Evolutionary conservation across 2,888 invertebrate species (phyloP), one percentile per base, ranked within the genome.

Genomic region (Rosalia funebris): DNA sequence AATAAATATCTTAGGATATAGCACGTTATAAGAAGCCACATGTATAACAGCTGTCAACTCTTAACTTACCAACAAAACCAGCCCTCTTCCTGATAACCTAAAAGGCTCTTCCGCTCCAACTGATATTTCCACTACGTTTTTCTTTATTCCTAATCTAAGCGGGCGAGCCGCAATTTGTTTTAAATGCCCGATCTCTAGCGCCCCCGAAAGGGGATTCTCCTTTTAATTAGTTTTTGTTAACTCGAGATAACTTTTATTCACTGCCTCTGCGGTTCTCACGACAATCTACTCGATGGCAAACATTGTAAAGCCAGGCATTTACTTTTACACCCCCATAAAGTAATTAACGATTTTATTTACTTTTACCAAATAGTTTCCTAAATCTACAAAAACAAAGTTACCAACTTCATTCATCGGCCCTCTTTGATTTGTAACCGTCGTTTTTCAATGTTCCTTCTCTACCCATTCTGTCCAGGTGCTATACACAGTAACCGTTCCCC

Each of bases 11-110:
- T 63, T 60, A 62, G 66, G 63, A 70, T 74, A 70, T 71, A 71
- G 71, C 74, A 73, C 74, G 70, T 70, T 70, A 70, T 70, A 74
- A 63, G 63, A 69, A 73, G 74, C 76, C 78, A 78, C 76, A 78
- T 78, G 78, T 71, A 74, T 74, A 75, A 75, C 78, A 78, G 77
- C 78, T 78, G 78, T 77, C 78, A 77, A 75, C 77, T 76, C 73
- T 74, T 72, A 71, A 71, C 69, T 63, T 69, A 66, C 69, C 70
- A 71, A 66, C 68, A 68, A 71, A 71, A 70, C 67, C 75, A 75
- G 75, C 74, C 75, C 75, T 75, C 75, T 77, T 77, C 75, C 77
- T 75, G 76, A 77, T 75, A 76, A 75, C 68, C 73, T 74, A 72
- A 75, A 75, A 73, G 70, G 69, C 70, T 74, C 76, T 76, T 77